Evolutionary conservation across 2,797 vertebrate species (phyloP).

Genomic region (Sebastes baramenuke): DNA sequence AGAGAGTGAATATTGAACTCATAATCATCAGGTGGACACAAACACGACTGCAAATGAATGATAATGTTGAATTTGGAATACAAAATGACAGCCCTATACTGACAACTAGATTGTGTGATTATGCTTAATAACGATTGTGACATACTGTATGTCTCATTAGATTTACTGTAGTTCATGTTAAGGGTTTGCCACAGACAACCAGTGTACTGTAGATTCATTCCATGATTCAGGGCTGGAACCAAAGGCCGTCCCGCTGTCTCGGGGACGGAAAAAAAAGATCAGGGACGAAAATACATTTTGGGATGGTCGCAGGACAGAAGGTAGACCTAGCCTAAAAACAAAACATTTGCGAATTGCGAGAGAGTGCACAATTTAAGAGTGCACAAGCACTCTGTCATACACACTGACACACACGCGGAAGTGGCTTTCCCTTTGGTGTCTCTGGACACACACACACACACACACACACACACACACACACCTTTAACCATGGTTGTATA

Average conservation of each 20-base stretch:
- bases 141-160: background rate
- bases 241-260: no score
- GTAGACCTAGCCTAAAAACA: no score
- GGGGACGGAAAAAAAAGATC: no score
- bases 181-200: background rate
- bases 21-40: no score
- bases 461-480: background rate
- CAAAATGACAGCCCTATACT: background rate
- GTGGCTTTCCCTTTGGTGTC: no score
- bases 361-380: no score
- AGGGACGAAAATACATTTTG: no score
- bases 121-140: background rate
- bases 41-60: no score
- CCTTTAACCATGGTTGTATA: background rate
- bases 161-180: background rate
- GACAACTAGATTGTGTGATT: rapidly evolving
- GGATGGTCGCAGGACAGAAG: no score
- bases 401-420: background rate
- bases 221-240: no score
- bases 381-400: background rate
- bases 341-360: no score
- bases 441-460: background rate
- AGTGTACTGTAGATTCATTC: background rate
- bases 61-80: background rate
- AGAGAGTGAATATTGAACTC: background rate